A percentile compares a stretch with the other conserved stretches of the same genome.
Evolutionary conservation across 2,888 invertebrate species (phyloP).

Genomic region (Physocephala rufipes): DNA sequence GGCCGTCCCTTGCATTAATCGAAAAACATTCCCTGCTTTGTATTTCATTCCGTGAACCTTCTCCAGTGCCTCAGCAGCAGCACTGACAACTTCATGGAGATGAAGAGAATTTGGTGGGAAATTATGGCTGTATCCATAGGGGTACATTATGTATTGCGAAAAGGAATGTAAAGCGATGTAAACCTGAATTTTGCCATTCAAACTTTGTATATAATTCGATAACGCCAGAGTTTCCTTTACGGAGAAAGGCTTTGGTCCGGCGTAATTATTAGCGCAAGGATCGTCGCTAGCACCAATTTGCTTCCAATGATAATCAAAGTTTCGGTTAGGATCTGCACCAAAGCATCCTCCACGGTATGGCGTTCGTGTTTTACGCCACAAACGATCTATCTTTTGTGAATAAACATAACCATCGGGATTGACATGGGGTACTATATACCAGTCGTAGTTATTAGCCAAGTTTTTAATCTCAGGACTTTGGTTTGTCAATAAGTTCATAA

Average conservation of each 20-base stretch:
- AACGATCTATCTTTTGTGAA: too few species aligned
- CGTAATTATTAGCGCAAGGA: conserved; percentile 65
- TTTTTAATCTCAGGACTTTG: too few species aligned
- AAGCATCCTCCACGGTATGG: too few species aligned
- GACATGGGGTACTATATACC: too few species aligned
- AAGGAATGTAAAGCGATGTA: conserved; percentile 82
- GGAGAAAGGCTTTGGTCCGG: conserved; percentile 70
- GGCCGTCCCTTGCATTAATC: conserved; percentile 70
- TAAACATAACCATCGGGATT: too few species aligned
- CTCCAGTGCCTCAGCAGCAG: conserved; percentile 62
- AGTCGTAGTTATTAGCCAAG: too few species aligned
- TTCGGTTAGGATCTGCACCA: conserved; percentile 74
- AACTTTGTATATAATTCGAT: conserved; percentile 68
- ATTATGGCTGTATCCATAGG: conserved; percentile 74
- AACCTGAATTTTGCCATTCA: conserved; percentile 68
- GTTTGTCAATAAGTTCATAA: too few species aligned
- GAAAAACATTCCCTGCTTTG: conserved; percentile 70
- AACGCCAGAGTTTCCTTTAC: conserved; percentile 69
- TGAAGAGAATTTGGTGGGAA: conserved; percentile 69
- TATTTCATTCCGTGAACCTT: conserved; percentile 71
- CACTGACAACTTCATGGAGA: conserved; percentile 63
- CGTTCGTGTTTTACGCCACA: too few species aligned
- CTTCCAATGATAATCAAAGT: conserved; percentile 74
- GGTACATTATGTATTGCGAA: conserved; percentile 76
- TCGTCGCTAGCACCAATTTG: conserved; percentile 67